Base-by-base conservation (phyloP, 2,888 invertebrate genomes). In the Apeira syringaria region DNA sequence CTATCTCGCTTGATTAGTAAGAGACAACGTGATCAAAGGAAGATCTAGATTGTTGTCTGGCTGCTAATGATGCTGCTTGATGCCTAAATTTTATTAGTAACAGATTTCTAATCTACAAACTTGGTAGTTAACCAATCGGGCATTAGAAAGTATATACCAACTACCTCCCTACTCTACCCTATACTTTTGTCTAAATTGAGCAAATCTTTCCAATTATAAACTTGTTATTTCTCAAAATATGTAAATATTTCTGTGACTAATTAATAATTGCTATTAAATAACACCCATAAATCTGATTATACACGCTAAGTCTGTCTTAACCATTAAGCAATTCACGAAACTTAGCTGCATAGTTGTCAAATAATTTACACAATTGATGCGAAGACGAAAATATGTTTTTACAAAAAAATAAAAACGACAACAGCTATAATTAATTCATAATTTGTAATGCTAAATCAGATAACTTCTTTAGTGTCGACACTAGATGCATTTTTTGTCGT, bases 361-460 rank as follows among this genome's bases (percentile, higher is more conserved):
- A 42, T 38, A 50, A 36, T 47, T 47, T 53, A 51, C 40, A 47
- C 42, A 51, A 47, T 41, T 46, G 26, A 40, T 49, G 47, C 41
- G 18, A 42, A 34, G 39, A n/a, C n/a, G n/a, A 48, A 50, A 46
- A 37, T 35, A 42, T 38, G 36, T 26, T 45, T 28, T 38, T 20
- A 9, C 24, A 30, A 31, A 41, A 41, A 36, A 32, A 8, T 24
- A 30, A 41, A 41, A 36, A 32, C 12, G 28, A 30, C 29, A 12
- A 35, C 20, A 22, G 8, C 22, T 32, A 31, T 36, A 47, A 51
- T 47, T 45, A 47, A 54, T 45, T 51, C 45, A 33, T 20, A 26
- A 44, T 41, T 41, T 7, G 7, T 20, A 49, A 46, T 47, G 38
- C 40, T 36, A 40, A 39, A 47, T 47, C 37, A 9, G 25, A 34